phyloP scores from a whole-genome alignment of 1,140 invertebrate species.

The Leptonema lineaticorne region DNA sequence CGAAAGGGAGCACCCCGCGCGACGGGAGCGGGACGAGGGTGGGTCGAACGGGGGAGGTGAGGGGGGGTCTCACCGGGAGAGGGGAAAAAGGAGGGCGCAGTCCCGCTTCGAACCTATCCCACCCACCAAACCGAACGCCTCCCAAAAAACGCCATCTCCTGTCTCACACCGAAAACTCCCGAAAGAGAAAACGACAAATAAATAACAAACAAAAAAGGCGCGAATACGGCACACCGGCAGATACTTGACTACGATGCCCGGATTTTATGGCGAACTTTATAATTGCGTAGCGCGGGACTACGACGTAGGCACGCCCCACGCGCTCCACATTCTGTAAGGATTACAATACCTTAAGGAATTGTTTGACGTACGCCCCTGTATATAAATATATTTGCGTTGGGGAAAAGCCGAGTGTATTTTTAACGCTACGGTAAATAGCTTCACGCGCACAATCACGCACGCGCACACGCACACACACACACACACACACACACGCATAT shows the following conservation, averaged over 20 bases:
- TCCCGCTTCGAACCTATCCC: not conserved
- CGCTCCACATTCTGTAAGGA: not conserved
- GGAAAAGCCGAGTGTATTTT: not conserved
- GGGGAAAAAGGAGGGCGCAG: not conserved
- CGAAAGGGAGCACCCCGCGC: not conserved
- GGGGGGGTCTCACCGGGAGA: not conserved
- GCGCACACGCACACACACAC: not conserved
- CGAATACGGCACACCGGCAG: slow-evolving; percentile 27
- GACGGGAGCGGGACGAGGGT: not conserved
- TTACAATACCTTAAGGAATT: not conserved
- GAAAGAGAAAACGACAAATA: slow-evolving; percentile 39
- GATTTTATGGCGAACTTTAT: slow-evolving; percentile 26
- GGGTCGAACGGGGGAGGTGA: not conserved
- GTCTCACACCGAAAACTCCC: no score
- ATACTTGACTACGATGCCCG: slow-evolving; percentile 6
- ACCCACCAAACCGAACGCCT: no score
- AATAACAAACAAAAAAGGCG: slow-evolving; percentile 38
- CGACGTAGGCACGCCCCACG: not conserved
- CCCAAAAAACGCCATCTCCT: no score
- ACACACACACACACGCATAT: no score
- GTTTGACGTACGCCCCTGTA: not conserved
- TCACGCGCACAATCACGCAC: not conserved
- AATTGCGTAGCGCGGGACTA: slow-evolving; percentile 16
- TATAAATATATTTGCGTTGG: not conserved
- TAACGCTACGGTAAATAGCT: not conserved